Evolutionary conservation across 2,113 vertebrate species (phyloP).

Genomic region (Hystrix cristata): DNA sequence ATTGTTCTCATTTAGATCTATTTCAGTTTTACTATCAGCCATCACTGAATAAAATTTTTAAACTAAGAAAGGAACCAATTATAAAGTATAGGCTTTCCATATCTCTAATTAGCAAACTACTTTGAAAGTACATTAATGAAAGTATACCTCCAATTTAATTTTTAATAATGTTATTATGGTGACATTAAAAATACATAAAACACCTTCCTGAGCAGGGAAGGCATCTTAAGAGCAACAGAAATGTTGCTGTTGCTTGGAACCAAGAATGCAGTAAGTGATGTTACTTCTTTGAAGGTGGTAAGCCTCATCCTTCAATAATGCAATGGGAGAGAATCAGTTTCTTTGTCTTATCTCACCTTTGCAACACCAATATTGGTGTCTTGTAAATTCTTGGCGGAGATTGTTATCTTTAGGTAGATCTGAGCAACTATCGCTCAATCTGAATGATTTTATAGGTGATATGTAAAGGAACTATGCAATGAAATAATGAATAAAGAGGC

Average conservation of each 20-base stretch:
- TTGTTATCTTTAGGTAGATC: background rate
- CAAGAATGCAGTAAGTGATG: background rate
- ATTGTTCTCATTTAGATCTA: constrained; percentile 36
- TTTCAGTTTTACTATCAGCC: background rate
- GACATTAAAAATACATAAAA: constrained; percentile 57
- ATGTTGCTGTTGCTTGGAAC: accelerated
- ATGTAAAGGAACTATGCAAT: background rate
- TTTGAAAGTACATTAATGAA: constrained; percentile 46
- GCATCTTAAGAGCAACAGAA: background rate
- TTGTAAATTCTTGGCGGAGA: background rate
- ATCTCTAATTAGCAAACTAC: constrained; percentile 33
- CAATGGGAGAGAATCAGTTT: background rate
- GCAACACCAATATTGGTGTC: background rate
- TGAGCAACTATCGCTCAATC: background rate
- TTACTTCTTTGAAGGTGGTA: background rate
- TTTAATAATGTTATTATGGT: constrained; percentile 44
- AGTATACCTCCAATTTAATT: constrained; percentile 26
- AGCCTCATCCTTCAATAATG: background rate
- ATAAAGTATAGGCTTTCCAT: constrained; percentile 3
- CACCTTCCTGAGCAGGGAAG: background rate
- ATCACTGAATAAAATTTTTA: constrained; percentile 34
- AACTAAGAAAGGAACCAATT: constrained; percentile 15
- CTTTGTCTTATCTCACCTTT: background rate
- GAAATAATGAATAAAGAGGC: background rate
- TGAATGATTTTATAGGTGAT: background rate